Evolutionary conservation across 2,113 vertebrate genomes (phyloP), one percentile per base, ranked within the genome.

Genomic region (Pelobates fuscus): DNA sequence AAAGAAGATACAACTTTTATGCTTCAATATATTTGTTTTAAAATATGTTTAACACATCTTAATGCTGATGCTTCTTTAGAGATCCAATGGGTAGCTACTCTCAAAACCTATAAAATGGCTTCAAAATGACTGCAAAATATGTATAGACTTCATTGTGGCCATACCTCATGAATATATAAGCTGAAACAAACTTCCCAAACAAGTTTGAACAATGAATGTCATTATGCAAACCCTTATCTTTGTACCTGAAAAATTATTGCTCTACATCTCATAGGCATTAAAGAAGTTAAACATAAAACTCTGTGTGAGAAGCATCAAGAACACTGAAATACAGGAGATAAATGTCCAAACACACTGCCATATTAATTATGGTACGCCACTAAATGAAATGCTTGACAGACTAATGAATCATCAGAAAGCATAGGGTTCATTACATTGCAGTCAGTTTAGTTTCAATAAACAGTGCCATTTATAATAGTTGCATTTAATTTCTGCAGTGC

Each of bases 351-450:
- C 62, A 49, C 8, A 73, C 27, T 27, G 1, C 23, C 44, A 7
- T 71, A 67, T 81, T 74, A 82, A 82, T 79, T 66, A 80, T 49
- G 26, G 14, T 52, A 78, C 82, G 77, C 21, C n/a, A 63, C 24
- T 78, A 79, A 79, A 77, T 74, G 21, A 83, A 77, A 71, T 61
- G 24, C 20, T 41, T 43, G 46, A 69, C 18, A 81, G 32, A 14
- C 49, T 61, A 81, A 72, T 54, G 32, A 14, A 72, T 82, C 70
- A 41, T 78, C 59, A 73, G 23, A 78, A 59, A 81, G 25, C 10
- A 54, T 57, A 43, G n/a, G 75, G 21, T 11, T 80, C 67, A 67
- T 57, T 77, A 67, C 55, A 25, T 24, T 70, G 17, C 17, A 21
- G 27, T 69, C 80, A 75, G 61, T 71, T 66, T 43, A 78, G 37